Percentiles rank a stretch among this genome's conserved stretches.
phyloP scores from a whole-genome alignment of 2,113 vertebrate species.

The Sinocyclocheilus anshuiensis region DNA sequence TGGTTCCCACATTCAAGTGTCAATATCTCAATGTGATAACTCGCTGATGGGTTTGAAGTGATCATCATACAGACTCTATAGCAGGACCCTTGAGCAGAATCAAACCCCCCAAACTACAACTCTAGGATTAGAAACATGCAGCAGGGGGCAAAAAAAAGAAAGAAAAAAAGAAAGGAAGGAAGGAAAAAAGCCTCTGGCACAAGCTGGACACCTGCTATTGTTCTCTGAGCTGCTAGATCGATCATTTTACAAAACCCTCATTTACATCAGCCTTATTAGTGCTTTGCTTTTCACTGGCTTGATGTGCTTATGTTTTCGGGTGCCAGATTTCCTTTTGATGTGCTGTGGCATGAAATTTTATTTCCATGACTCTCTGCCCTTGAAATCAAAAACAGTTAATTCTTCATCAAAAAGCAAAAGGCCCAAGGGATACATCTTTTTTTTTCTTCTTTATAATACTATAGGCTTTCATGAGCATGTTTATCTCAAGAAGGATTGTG shows the following conservation, averaged over 20 bases:
- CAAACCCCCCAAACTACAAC: conserved; percentile 21
- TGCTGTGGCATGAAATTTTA: conserved; percentile 36
- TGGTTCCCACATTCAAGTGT: conserved; percentile 40
- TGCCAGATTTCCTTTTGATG: conserved; percentile 26
- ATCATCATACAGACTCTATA: conserved; percentile 6
- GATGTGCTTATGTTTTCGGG: conserved; percentile 37
- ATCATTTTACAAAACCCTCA: conserved; percentile 38
- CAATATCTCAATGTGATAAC: conserved; percentile 29
- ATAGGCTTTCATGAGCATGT: conserved; percentile 1
- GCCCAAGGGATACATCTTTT: not conserved
- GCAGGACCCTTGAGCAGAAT: conserved; percentile 21
- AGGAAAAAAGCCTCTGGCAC: conserved; percentile 10
- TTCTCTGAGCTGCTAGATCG: conserved; percentile 26
- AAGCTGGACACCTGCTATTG: conserved; percentile 11
- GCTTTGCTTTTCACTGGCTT: conserved; percentile 24
- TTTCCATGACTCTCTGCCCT: conserved; percentile 31
- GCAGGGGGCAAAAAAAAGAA: not conserved
- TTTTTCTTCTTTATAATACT: not conserved
- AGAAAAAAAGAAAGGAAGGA: not conserved
- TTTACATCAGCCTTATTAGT: conserved; percentile 49
- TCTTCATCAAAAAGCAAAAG: conserved; percentile 26
- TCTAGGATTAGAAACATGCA: conserved; percentile 40
- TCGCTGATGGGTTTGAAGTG: conserved; percentile 42
- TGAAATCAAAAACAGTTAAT: conserved; percentile 28
- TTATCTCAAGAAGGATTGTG: not conserved